phyloP scores from a whole-genome alignment of 2,888 invertebrate genomes.

The Aethes cnicana region DNA sequence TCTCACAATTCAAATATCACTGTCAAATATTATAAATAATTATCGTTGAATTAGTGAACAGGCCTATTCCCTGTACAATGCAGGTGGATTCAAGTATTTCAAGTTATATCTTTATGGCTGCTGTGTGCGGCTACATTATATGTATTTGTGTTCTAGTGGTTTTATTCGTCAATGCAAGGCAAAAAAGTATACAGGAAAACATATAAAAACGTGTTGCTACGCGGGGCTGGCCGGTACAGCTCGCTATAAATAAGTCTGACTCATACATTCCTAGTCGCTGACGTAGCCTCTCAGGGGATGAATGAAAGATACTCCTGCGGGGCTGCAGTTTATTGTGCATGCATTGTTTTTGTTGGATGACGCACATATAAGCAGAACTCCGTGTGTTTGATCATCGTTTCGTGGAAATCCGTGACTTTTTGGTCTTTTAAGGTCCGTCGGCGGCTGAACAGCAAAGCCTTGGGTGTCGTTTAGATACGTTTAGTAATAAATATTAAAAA shows the following conservation, averaged over 20 bases:
- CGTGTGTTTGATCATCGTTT: slow-evolving; percentile 8
- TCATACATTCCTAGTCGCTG: slow-evolving; percentile 52
- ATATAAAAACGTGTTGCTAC: slow-evolving; percentile 26
- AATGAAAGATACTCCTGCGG: slow-evolving; percentile 54
- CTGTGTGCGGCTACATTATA: no score
- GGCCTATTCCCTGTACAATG: no score
- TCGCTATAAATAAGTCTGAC: slow-evolving; percentile 52
- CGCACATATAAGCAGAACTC: slow-evolving; percentile 25
- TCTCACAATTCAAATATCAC: no score
- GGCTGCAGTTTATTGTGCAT: slow-evolving; percentile 38
- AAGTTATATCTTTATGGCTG: no score
- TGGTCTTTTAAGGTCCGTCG: neutral
- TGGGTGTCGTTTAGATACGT: neutral
- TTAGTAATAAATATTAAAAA: no score
- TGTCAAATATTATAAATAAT: no score
- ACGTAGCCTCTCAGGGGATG: slow-evolving; percentile 55
- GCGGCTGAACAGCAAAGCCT: neutral
- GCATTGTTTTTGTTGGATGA: slow-evolving; percentile 43
- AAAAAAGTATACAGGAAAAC: slow-evolving; percentile 22
- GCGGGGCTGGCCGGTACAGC: slow-evolving; percentile 32
- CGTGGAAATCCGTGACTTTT: slow-evolving; percentile 6
- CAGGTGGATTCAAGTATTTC: no score
- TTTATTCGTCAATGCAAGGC: slow-evolving; percentile 1
- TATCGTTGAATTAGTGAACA: no score
- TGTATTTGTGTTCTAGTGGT: no score